These are phyloP conservation scores for Leptobrachium ailaonicum DNA, from an alignment of 2,113 vertebrate genomes.

Conservation along the genomic window DNA sequence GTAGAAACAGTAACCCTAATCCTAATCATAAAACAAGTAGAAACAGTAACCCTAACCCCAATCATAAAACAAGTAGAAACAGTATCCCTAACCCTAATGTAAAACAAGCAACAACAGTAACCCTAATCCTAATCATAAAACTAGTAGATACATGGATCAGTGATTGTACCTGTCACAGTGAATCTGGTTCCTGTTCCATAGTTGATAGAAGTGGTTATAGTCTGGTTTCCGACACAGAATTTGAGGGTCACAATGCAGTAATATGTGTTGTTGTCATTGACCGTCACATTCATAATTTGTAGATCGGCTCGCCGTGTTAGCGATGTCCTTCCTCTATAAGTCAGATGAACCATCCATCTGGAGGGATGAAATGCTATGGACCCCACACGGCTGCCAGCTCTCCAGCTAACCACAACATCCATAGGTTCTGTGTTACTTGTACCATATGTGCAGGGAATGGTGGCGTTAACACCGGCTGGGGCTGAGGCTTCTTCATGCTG, in stretches of 20 bases:
- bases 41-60: too few species aligned
- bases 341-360: neutral
- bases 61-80: too few species aligned
- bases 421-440: neutral
- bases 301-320: neutral
- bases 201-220: neutral
- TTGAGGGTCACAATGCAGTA: neutral
- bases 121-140: too few species aligned
- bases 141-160: too few species aligned
- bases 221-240: neutral
- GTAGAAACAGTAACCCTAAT: too few species aligned
- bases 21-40: too few species aligned
- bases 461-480: neutral
- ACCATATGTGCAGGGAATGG: neutral
- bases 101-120: too few species aligned
- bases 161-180: neutral
- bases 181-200: neutral
- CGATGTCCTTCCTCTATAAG: neutral
- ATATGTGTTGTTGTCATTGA: neutral
- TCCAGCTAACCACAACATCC: neutral
- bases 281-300: neutral
- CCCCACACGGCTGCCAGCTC: neutral
- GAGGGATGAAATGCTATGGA: neutral
- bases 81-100: too few species aligned
- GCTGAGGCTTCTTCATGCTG: neutral